A percentile compares a stretch with the other conserved stretches of the same genome.
phyloP scores from a whole-genome alignment of 2,888 invertebrate genomes.

The Tenodera sinensis region DNA sequence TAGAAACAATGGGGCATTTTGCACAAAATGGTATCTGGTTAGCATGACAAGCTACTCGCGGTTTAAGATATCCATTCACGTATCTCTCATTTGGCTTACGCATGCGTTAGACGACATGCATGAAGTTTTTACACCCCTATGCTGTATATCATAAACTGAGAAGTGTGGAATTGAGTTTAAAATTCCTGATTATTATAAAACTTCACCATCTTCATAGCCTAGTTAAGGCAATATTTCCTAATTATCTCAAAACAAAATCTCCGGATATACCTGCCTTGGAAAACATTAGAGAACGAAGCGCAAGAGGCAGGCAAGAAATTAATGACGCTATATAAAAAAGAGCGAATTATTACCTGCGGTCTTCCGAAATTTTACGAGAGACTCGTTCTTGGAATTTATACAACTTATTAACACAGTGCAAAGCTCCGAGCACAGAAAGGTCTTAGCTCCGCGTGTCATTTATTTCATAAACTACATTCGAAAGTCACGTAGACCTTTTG shows the following conservation, averaged over 20 bases:
- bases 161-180: neutral
- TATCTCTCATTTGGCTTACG: too few relatives aligned
- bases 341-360: neutral
- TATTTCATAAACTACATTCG: neutral
- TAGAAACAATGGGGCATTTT: too few relatives aligned
- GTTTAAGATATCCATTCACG: too few relatives aligned
- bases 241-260: conserved; percentile 4
- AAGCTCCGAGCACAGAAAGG: neutral
- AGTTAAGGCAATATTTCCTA: neutral
- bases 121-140: neutral
- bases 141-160: neutral
- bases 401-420: neutral
- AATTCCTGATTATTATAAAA: neutral
- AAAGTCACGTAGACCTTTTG: neutral
- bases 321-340: neutral
- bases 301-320: neutral
- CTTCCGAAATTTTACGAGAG: neutral
- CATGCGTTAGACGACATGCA: neutral
- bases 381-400: neutral
- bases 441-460: neutral
- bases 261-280: neutral
- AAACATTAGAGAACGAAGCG: neutral
- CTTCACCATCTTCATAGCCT: neutral
- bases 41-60: too few relatives aligned
- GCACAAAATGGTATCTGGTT: too few relatives aligned